Evolutionary conservation across 2,113 vertebrate genomes (phyloP).

Genomic region (Upupa epops): DNA sequence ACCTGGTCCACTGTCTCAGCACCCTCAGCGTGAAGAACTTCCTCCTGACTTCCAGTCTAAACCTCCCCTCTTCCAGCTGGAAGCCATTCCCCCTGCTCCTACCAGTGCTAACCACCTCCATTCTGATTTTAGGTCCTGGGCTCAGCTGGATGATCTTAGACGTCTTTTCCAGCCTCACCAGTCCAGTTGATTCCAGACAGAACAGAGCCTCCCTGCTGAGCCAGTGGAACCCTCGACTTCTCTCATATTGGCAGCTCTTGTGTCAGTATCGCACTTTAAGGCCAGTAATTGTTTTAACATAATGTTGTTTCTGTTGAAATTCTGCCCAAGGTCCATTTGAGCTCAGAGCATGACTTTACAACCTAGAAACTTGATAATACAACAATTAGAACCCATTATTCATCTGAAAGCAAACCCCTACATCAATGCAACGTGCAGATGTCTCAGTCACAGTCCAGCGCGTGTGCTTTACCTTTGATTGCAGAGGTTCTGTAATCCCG

Average conservation of each 20-base stretch:
- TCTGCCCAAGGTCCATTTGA: constrained; percentile 13
- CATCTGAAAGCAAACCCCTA: background rate
- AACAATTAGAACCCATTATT: background rate
- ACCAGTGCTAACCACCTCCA: too few relatives aligned
- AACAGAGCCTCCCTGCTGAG: background rate
- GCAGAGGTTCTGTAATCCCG: constrained; percentile 2
- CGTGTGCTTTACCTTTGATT: constrained; percentile 18
- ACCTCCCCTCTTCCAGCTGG: too few relatives aligned
- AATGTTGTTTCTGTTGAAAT: constrained; percentile 5
- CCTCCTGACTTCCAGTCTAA: too few relatives aligned
- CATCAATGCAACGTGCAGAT: background rate
- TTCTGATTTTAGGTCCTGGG: too few relatives aligned
- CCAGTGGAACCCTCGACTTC: background rate
- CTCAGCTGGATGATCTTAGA: too few relatives aligned
- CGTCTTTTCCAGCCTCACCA: too few relatives aligned
- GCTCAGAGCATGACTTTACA: background rate
- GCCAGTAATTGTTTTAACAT: background rate
- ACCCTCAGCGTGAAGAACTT: too few relatives aligned
- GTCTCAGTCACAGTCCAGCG: background rate
- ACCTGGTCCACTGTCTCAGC: too few relatives aligned
- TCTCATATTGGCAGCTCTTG: background rate
- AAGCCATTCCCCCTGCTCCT: too few relatives aligned
- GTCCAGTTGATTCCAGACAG: too few relatives aligned
- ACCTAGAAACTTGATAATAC: background rate
- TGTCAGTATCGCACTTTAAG: constrained; percentile 5